phyloP scores from a whole-genome alignment of 2,888 invertebrate genomes.

The Caenorhabditis sp. region DNA sequence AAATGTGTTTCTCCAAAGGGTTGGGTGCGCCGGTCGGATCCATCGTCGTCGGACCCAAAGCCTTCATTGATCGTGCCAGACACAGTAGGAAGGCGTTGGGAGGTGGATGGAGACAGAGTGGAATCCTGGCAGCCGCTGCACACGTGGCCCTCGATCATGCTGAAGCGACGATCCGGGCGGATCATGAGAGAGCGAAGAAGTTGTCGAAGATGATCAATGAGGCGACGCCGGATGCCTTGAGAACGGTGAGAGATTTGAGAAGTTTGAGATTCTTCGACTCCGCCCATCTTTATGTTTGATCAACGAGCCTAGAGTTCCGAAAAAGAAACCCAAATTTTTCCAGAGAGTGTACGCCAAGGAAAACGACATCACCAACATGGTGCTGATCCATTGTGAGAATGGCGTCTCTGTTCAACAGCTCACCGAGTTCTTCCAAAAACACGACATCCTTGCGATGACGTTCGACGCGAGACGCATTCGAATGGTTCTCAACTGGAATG shows the following conservation, averaged over 20 bases:
- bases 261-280: too few species aligned
- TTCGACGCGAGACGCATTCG: constrained; percentile 76
- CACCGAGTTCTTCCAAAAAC: constrained; percentile 68
- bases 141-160: constrained; percentile 89
- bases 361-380: constrained; percentile 77
- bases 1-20: constrained; percentile 91
- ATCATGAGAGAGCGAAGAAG: constrained; percentile 87
- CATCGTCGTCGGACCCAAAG: constrained; percentile 88
- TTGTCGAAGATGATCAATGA: constrained; percentile 75
- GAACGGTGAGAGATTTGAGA: constrained; percentile 30
- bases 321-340: constrained; percentile 22
- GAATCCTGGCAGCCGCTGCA: constrained; percentile 93
- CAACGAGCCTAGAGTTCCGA: too few species aligned
- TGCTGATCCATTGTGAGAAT: constrained; percentile 72
- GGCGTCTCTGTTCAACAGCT: constrained; percentile 68
- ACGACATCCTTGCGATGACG: constrained; percentile 75
- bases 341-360: constrained; percentile 69
- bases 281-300: too few species aligned
- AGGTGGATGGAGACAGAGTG: constrained; percentile 95
- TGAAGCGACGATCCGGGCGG: constrained; percentile 88
- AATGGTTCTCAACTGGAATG: constrained; percentile 74
- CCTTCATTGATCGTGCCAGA: constrained; percentile 73
- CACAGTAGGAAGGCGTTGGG: constrained; percentile 87
- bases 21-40: constrained; percentile 94
- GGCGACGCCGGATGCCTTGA: constrained; percentile 64